A percentile compares a stretch with the other conserved stretches of the same genome.
Evolutionary conservation across 2,797 vertebrate genomes (phyloP).

Genomic region (Falco columbarius): DNA sequence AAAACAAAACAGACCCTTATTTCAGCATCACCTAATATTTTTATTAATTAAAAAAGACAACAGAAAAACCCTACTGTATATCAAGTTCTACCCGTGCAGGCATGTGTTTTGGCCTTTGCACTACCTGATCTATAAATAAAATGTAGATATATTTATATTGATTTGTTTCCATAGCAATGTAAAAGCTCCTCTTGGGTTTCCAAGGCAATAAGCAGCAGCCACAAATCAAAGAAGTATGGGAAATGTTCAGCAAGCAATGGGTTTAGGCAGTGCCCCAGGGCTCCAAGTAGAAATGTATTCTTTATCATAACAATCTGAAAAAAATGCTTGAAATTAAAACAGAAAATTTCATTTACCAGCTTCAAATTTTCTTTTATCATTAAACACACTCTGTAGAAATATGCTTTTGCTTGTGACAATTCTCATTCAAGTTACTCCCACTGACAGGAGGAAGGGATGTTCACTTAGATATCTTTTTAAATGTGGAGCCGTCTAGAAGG

Average conservation of each 20-base stretch:
- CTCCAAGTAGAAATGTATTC: not conserved
- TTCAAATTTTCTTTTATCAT: not conserved
- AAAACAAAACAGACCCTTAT: constrained; percentile 14
- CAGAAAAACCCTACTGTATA: not conserved
- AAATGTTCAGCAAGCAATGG: constrained; percentile 35
- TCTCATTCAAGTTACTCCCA: not conserved
- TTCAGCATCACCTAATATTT: constrained; percentile 37
- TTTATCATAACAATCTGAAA: not conserved
- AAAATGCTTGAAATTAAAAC: not conserved
- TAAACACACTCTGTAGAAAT: not conserved
- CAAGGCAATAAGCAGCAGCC: constrained; percentile 63
- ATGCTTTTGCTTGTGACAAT: not conserved
- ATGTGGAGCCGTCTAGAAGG: not conserved
- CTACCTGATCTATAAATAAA: constrained; percentile 68
- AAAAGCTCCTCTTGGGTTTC: constrained; percentile 62
- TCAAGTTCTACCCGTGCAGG: not conserved
- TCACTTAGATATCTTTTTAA: not conserved
- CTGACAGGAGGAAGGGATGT: not conserved
- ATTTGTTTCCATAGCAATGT: constrained; percentile 75
- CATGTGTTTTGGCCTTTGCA: constrained; percentile 16
- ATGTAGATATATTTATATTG: constrained; percentile 63
- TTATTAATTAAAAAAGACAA: constrained; percentile 64
- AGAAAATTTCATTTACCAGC: not conserved
- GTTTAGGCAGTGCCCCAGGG: constrained; percentile 5
- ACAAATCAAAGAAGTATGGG: constrained; percentile 43